Conservation (phyloP, 2,113 vertebrate genomes). For the Hiodon tergisus region DNA sequence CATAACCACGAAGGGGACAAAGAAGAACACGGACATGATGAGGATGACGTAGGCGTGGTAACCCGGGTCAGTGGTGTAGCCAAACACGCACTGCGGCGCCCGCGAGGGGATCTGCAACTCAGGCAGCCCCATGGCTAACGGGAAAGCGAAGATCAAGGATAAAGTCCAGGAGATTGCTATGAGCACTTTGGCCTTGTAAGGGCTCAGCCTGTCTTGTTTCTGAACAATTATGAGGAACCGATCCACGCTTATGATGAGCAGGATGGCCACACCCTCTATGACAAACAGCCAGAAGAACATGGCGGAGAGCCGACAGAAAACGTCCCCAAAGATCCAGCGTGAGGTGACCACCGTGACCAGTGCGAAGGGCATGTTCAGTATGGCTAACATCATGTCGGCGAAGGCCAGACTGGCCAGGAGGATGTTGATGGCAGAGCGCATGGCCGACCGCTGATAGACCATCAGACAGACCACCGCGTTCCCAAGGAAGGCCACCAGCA, state of each 20-base stretch:
- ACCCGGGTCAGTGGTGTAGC: constrained; percentile 73
- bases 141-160: constrained; percentile 83
- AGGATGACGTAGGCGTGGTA: constrained; percentile 84
- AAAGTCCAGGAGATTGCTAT: constrained; percentile 81
- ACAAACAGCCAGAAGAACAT: constrained; percentile 97
- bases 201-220: constrained; percentile 90
- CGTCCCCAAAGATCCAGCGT: constrained; percentile 84
- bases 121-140: constrained; percentile 79
- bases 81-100: constrained; percentile 93
- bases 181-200: constrained; percentile 84
- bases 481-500: constrained; percentile 82
- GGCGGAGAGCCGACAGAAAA: constrained; percentile 85
- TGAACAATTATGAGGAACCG: constrained; percentile 96
- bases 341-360: constrained; percentile 82
- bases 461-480: constrained; percentile 96
- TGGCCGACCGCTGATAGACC: constrained; percentile 96
- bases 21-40: constrained; percentile 83
- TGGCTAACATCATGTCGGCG: constrained; percentile 90
- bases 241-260: constrained; percentile 96
- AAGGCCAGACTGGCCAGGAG: constrained; percentile 92
- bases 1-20: constrained; percentile 88
- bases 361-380: constrained; percentile 93
- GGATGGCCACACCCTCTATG: constrained; percentile 84
- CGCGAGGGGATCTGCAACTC: constrained; percentile 78
- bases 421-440: constrained; percentile 98